phyloP scores from a whole-genome alignment of 2,888 invertebrate genomes.

The Tolmerus cingulatus region DNA sequence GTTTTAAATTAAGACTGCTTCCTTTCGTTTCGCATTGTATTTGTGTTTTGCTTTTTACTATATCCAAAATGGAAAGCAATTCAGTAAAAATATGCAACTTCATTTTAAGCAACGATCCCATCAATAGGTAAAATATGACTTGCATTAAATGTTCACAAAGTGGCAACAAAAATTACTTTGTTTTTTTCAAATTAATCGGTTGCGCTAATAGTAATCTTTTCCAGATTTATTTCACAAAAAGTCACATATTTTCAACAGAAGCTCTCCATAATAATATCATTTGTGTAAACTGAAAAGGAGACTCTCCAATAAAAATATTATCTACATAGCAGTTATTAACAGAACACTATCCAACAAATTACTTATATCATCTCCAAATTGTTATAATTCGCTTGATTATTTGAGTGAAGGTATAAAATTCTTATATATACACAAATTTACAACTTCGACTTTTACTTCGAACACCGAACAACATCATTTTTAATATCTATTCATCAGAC shows the following conservation, averaged over 20 bases:
- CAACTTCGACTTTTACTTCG: slow-evolving; percentile 1
- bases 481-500: slow-evolving; percentile 10
- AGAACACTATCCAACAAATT: slow-evolving; percentile 13
- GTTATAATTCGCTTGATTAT: background rate
- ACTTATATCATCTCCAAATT: slow-evolving; percentile 7
- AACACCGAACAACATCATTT: slow-evolving; percentile 19
- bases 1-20: background rate
- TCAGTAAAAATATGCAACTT: background rate
- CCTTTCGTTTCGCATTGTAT: background rate
- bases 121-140: background rate
- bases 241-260: background rate
- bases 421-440: slow-evolving; percentile 22
- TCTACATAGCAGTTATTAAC: slow-evolving; percentile 9
- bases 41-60: background rate
- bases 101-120: background rate
- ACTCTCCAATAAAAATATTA: slow-evolving; percentile 12
- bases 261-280: slow-evolving; percentile 52
- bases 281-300: slow-evolving; percentile 52
- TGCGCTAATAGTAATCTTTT: background rate
- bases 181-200: background rate
- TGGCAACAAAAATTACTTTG: background rate
- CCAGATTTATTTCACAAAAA: background rate
- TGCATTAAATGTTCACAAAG: background rate
- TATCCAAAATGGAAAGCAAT: background rate
- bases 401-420: background rate